Conservation (phyloP, 2,797 vertebrate species). For the Tangara arthus region DNA sequence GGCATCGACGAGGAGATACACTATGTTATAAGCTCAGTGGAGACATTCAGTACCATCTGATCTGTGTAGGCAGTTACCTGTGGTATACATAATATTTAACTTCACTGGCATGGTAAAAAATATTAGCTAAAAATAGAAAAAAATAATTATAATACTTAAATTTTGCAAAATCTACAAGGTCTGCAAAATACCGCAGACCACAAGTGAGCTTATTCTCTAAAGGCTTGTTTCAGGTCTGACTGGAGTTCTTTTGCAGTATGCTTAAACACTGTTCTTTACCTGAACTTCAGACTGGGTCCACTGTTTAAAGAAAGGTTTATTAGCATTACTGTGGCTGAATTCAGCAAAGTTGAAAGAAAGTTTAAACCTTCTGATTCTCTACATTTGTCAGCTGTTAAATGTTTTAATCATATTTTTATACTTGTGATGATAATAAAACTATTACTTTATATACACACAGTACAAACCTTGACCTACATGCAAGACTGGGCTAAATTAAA, state of each 20-base stretch:
- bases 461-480: conserved; percentile 66
- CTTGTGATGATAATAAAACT: conserved; percentile 59
- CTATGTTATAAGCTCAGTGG: conserved; percentile 21
- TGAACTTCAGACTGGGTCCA: conserved; percentile 14
- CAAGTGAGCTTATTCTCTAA: neutral
- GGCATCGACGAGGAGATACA: conserved; percentile 2
- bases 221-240: neutral
- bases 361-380: conserved; percentile 48
- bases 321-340: conserved; percentile 33
- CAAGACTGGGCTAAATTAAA: conserved; percentile 13
- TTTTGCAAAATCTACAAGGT: conserved; percentile 20
- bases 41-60: conserved; percentile 28
- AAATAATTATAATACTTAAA: conserved; percentile 22
- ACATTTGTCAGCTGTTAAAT: conserved; percentile 58
- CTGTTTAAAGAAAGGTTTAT: conserved; percentile 4
- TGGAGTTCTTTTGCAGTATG: neutral
- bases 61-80: conserved; percentile 12
- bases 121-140: conserved; percentile 17
- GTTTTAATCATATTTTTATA: conserved; percentile 48
- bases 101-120: conserved; percentile 19
- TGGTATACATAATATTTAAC: neutral
- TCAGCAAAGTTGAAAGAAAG: conserved; percentile 14
- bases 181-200: conserved; percentile 27
- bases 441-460: conserved; percentile 20
- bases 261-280: neutral